Evolutionary conservation across 2,888 invertebrate species (phyloP), one percentile per base, ranked within the genome.

Genomic region (Boloria euphrosyne): DNA sequence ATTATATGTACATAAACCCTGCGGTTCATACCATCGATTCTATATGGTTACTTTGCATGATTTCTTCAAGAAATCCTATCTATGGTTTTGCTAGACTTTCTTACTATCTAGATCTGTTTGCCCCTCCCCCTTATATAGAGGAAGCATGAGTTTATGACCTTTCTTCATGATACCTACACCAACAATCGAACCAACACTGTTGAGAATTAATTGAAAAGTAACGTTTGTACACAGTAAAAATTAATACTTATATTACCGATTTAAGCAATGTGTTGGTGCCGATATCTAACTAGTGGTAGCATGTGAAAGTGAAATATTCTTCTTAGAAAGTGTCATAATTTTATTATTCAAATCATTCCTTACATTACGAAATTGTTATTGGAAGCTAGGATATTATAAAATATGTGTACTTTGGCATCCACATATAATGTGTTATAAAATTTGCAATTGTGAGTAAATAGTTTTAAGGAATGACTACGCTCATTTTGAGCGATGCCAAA

Each of bases 271-370:
- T 67, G 70, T 72, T 72, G 72, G 69, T 73, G 72, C 49, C 66
- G 69, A 73, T 73, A 72, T 71, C 68, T 62, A 58, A 27, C 55
- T 49, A 67, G 58, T 64, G 62, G 51, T 63, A 70, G 69, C 70
- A 68, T 73, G 71, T 67, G 68, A 68, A 66, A 68, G 65, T 67
- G 67, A 67, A 63, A 57, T 57, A 52, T 49, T 53, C 17, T 22
- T 47, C 50, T 46, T 51, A 66, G 52, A 62, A 43, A 55, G 13
- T 62, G 55, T 52, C 44, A 52, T 47, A 16, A 47, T 57, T n/a
- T 57, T 57, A 38, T 57, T 62, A 38, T 57, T 62, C n/a, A 38
- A 57, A 31, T 43, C 60, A 44, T 62, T 58, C 50, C 55, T 55
- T 57, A 50, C 50, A 55, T 63, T 55, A 57, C 55, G 51, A n/a